phyloP scores from a whole-genome alignment of 2,888 invertebrate species.

The Drosophila longiperda region DNA sequence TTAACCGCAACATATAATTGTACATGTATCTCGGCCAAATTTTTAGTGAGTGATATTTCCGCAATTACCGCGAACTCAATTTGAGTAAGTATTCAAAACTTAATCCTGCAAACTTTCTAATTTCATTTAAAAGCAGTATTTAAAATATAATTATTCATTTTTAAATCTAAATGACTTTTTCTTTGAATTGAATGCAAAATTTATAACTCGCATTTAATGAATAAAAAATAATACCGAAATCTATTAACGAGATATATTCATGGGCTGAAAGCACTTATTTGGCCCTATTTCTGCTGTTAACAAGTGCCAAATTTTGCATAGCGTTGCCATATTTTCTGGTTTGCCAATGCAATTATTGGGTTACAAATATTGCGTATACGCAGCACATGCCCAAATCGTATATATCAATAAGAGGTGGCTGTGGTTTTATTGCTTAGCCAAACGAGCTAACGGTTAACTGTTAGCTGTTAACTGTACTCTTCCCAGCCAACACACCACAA shows the following conservation, averaged over 20 bases:
- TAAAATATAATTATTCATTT: background rate
- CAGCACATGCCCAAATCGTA: constrained; percentile 39
- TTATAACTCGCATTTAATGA: background rate
- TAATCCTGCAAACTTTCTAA: background rate
- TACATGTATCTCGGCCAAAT: constrained; percentile 10
- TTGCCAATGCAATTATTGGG: constrained; percentile 8
- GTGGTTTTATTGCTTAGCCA: constrained; percentile 37
- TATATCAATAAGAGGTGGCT: constrained; percentile 49
- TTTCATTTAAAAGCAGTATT: background rate
- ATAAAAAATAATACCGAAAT: constrained; percentile 7
- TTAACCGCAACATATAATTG: constrained; percentile 66
- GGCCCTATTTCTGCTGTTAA: constrained; percentile 50
- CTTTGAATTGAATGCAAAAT: background rate
- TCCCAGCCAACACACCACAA: background rate
- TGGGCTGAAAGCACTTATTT: constrained; percentile 24
- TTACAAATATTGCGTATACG: constrained; percentile 54
- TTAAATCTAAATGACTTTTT: background rate
- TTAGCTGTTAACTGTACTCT: constrained; percentile 29
- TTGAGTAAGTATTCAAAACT: background rate
- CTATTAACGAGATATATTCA: constrained; percentile 11
- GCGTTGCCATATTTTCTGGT: background rate
- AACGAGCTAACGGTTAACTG: constrained; percentile 33
- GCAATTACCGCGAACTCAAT: background rate
- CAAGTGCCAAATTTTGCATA: constrained; percentile 41
- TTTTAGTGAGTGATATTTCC: background rate